Base-by-base conservation (phyloP, 1,140 invertebrate species). In the Philopotamus ludificatus region DNA sequence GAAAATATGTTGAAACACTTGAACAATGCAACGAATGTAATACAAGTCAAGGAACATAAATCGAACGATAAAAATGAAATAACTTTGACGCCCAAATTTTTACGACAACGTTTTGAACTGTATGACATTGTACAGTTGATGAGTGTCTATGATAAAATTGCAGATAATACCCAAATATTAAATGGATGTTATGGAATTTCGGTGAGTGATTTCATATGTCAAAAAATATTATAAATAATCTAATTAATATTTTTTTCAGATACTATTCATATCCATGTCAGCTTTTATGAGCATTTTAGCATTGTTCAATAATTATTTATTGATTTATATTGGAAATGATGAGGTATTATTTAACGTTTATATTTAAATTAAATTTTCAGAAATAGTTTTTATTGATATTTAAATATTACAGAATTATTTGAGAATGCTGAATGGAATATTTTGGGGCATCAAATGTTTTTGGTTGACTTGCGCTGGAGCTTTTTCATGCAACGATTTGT, bases 121-220 rank as follows among this genome's bases (percentile, higher is more conserved):
- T 57, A 60, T 16, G 23, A 60, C 18, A 60, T 47, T 16, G 20
- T 60, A 1, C 42, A 60, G 41, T 28, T 44, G 10, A 60, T 60
- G 57, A 60, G 28, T 25, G 42, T 28, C 23, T 47, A 47, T 18
- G 57, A 60, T 26, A 60, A 60, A 60, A 60, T 60, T 60, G 57
- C 42, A 1, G 57, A 60, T 47, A 60, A 60, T 47, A n/a, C 16
- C 16, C 12, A 47, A 1, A 47, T 60, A 1, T 7, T 60, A n/a
- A 23, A 60, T 28, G 28, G 47, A 47, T n/a, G n/a, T 26, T 60
- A 23, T 26, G 57, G 57, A 7, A n/a, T 60, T 26, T 4, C 23
- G 1, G 57, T 60, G 47, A 20, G 45, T 7, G 8, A 39, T 45
- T 20, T 4, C 10, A 53, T 53, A 4, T 8, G 16, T 22, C 25